Evolutionary conservation across 2,888 invertebrate genomes (phyloP).

Genomic region (Campopleginae sp.): DNA sequence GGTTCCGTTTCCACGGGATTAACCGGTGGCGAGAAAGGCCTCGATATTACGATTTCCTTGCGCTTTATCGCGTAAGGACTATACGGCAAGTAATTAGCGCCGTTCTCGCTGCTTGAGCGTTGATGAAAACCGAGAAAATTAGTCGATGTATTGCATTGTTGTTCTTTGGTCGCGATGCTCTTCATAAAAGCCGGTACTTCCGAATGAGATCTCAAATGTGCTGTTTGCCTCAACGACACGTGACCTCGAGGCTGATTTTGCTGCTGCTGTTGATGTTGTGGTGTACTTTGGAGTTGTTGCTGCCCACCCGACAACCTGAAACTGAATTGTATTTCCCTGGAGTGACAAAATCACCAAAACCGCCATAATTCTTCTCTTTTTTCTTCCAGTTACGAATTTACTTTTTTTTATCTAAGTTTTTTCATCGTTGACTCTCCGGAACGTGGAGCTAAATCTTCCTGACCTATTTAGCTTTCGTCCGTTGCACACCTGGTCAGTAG

Average conservation of each 20-base stretch:
- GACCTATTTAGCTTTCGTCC: constrained; percentile 28
- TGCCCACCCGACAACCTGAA: constrained; percentile 77
- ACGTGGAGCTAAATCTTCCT: constrained; percentile 52
- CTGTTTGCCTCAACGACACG: constrained; percentile 81
- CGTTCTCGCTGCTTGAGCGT: constrained; percentile 79
- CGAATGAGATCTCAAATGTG: constrained; percentile 77
- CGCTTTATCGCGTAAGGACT: constrained; percentile 81
- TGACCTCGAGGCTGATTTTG: constrained; percentile 75
- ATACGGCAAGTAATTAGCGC: constrained; percentile 79
- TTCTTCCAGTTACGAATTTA: background rate
- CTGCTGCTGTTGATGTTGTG: constrained; percentile 49
- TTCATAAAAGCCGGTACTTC: constrained; percentile 77
- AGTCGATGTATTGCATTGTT: constrained; percentile 63
- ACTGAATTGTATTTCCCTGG: constrained; percentile 71
- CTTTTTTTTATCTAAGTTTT: constrained; percentile 27
- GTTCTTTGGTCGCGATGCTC: constrained; percentile 77
- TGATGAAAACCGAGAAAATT: constrained; percentile 74
- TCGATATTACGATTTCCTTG: constrained; percentile 73
- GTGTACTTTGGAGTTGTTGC: constrained; percentile 42
- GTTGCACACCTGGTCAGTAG: constrained; percentile 50
- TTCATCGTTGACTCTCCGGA: constrained; percentile 64
- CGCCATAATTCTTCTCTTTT: background rate
- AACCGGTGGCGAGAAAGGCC: constrained; percentile 79
- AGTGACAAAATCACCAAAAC: constrained; percentile 10
- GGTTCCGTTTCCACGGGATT: constrained; percentile 72